A percentile compares a stretch with the other conserved stretches of the same genome.
phyloP scores from a whole-genome alignment of 2,113 vertebrate genomes.

The Halichoeres trimaculatus region DNA sequence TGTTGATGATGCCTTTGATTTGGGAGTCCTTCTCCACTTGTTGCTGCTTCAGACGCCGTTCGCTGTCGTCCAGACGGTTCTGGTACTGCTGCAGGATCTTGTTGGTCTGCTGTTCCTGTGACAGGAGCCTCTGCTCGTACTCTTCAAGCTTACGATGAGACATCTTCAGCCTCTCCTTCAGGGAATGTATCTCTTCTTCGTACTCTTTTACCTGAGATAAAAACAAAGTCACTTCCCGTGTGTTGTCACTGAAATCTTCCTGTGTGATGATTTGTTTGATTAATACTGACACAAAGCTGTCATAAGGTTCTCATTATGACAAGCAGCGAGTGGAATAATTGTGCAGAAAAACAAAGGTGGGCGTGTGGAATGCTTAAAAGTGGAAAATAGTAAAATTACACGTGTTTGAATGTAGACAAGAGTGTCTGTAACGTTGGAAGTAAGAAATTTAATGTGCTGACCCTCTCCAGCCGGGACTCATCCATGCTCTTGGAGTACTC shows the following conservation, averaged over 20 bases:
- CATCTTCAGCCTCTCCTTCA: constrained; percentile 95
- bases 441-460: constrained; percentile 63
- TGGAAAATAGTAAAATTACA: background rate
- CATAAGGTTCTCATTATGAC: background rate
- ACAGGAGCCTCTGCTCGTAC: constrained; percentile 90
- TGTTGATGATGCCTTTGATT: constrained; percentile 98
- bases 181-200: constrained; percentile 94
- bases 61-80: constrained; percentile 94
- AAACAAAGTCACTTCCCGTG: constrained; percentile 7
- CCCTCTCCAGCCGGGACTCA: constrained; percentile 94
- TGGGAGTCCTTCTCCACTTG: constrained; percentile 95
- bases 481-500: constrained; percentile 98
- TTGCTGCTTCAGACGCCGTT: constrained; percentile 91
- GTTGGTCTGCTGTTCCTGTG: constrained; percentile 93
- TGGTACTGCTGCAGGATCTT: constrained; percentile 96
- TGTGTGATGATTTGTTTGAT: background rate
- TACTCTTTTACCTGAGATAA: constrained; percentile 90
- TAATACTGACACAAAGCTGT: background rate
- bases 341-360: background rate
- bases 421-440: background rate
- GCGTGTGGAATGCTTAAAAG: background rate
- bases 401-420: background rate
- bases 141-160: constrained; percentile 97
- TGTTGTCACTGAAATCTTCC: background rate
- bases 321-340: background rate